These are phyloP conservation scores for Cotesia congregata DNA, from an alignment of 2,888 invertebrate species.

Conservation along the genomic window DNA sequence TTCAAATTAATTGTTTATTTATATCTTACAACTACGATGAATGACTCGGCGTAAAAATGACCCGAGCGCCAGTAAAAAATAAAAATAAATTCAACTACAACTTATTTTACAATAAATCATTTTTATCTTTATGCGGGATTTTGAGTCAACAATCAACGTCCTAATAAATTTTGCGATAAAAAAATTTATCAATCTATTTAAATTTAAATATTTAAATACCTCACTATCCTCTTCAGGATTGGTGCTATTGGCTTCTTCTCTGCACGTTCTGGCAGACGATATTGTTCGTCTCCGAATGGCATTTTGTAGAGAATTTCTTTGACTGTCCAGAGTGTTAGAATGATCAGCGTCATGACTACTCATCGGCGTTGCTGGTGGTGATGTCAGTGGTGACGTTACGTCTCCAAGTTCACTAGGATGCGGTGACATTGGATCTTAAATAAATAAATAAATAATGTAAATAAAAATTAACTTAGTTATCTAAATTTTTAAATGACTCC, in stretches of 20 bases:
- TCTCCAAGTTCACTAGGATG: constrained; percentile 71
- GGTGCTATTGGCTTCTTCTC: constrained; percentile 58
- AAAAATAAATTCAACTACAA: no score
- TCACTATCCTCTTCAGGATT: constrained; percentile 64
- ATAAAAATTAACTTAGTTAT: background rate
- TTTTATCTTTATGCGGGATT: background rate
- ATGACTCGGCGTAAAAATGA: background rate
- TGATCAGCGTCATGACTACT: constrained; percentile 61
- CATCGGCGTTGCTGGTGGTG: constrained; percentile 72
- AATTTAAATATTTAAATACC: constrained; percentile 50
- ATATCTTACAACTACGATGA: background rate
- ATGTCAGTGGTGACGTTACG: constrained; percentile 70
- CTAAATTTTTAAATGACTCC: background rate
- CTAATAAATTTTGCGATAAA: background rate
- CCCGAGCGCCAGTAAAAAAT: background rate
- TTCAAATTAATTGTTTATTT: background rate
- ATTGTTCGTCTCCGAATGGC: constrained; percentile 63
- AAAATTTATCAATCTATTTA: background rate
- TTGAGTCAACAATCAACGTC: background rate
- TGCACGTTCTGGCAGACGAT: constrained; percentile 58
- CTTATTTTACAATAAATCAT: background rate
- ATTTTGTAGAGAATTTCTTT: constrained; percentile 62
- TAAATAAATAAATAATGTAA: constrained; percentile 18
- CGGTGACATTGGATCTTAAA: constrained; percentile 76
- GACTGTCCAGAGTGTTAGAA: constrained; percentile 52